phyloP scores from a whole-genome alignment of 2,888 invertebrate species.

The Hermaeophaga mercurialis region DNA sequence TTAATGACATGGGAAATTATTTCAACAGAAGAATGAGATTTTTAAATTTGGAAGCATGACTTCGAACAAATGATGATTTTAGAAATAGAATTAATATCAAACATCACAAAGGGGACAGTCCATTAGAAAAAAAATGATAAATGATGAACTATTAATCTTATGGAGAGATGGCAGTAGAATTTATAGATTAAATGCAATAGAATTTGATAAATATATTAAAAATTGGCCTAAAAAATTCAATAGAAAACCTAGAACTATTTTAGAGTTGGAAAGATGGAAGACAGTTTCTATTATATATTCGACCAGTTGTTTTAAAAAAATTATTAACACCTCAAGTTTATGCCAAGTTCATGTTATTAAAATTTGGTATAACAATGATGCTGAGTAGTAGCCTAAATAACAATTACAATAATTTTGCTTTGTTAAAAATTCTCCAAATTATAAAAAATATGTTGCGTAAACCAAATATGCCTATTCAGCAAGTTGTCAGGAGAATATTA shows the following conservation, averaged over 20 bases:
- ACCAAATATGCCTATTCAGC: conserved; percentile 26
- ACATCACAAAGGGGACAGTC: conserved; percentile 5
- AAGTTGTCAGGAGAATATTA: conserved; percentile 20
- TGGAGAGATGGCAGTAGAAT: conserved; percentile 17
- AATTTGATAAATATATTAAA: conserved; percentile 9
- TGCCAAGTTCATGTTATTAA: conserved; percentile 27
- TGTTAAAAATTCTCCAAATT: conserved; percentile 16
- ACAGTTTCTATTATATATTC: conserved; percentile 26
- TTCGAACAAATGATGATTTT: conserved; percentile 19
- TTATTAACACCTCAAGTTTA: conserved; percentile 22
- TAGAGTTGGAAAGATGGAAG: conserved; percentile 25
- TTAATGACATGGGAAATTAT: conserved; percentile 6
- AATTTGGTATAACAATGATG: conserved; percentile 29
- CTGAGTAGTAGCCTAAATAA: conserved; percentile 24
- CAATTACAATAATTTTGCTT: conserved; percentile 27
- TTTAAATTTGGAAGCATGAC: conserved; percentile 3
- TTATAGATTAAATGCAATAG: conserved; percentile 3
- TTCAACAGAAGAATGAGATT: conserved; percentile 5
- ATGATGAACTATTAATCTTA: conserved; percentile 17
- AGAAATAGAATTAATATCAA: neutral
- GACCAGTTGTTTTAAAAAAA: conserved; percentile 24
- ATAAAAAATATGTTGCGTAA: conserved; percentile 23
- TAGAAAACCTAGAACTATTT: conserved; percentile 26
- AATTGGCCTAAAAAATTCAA: conserved; percentile 26
- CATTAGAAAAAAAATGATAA: conserved; percentile 6